A percentile compares a stretch with the other conserved stretches of the same genome.
Conservation (phyloP, 2,113 vertebrate species). For the Leuciscus idus region DNA sequence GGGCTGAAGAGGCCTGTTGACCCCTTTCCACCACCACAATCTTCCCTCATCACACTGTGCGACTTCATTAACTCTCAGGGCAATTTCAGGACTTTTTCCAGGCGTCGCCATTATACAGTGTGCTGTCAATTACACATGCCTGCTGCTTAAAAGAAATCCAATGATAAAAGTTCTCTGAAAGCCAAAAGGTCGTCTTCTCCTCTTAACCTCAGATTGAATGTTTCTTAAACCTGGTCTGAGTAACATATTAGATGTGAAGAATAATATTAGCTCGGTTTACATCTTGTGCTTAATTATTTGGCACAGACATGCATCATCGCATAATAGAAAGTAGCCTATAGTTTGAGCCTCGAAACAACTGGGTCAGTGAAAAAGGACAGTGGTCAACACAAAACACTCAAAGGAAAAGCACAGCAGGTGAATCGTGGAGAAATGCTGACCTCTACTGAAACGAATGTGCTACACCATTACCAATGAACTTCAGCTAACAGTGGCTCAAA, state of each 20-base stretch:
- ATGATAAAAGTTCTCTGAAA: constrained; percentile 56
- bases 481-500: not conserved
- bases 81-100: constrained; percentile 71
- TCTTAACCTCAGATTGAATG: constrained; percentile 38
- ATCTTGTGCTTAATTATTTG: not conserved
- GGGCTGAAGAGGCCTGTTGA: constrained; percentile 79
- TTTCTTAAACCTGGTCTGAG: not conserved
- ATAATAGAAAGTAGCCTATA: not conserved
- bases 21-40: constrained; percentile 77
- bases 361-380: not conserved
- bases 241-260: not conserved
- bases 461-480: constrained; percentile 62
- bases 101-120: constrained; percentile 44
- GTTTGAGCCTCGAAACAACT: not conserved
- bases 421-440: constrained; percentile 70
- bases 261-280: not conserved
- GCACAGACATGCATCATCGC: not conserved
- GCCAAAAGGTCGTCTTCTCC: constrained; percentile 46
- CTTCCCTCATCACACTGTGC: constrained; percentile 80
- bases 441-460: constrained; percentile 64
- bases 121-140: constrained; percentile 55
- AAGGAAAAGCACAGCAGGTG: constrained; percentile 7
- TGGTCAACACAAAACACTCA: not conserved
- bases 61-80: constrained; percentile 81
- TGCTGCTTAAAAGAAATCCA: constrained; percentile 53